phyloP scores from a whole-genome alignment of 2,797 vertebrate genomes.

The Gymnoscopelus braueri region DNA sequence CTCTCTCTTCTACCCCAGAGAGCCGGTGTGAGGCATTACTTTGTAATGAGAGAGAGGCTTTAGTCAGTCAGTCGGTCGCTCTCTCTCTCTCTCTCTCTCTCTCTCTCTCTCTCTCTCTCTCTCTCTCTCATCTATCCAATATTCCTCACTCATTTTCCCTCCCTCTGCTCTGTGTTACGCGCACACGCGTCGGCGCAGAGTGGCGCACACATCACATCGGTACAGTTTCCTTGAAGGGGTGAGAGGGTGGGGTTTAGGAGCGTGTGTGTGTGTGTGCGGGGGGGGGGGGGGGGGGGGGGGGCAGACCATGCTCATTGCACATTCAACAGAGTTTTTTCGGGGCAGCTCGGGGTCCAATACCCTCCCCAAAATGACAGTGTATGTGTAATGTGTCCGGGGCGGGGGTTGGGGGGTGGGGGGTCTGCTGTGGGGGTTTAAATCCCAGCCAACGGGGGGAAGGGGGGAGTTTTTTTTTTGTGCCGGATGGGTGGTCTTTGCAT shows the following conservation, averaged over 20 bases:
- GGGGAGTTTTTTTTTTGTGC: conserved; percentile 45
- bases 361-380: too few species aligned
- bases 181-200: conserved; percentile 40
- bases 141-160: conserved; percentile 27
- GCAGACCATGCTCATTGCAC: too few species aligned
- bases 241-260: too few species aligned
- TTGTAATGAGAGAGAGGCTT: conserved; percentile 44
- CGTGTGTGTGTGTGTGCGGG: conserved; percentile 63
- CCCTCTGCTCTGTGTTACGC: conserved; percentile 18
- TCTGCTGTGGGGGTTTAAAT: conserved; percentile 52
- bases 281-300: conserved; percentile 66
- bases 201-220: conserved; percentile 31
- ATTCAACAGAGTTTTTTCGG: too few species aligned
- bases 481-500: conserved; percentile 82
- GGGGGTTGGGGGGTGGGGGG: conserved; percentile 66
- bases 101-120: conserved; percentile 24
- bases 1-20: conserved; percentile 26
- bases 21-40: conserved; percentile 44
- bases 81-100: conserved; percentile 47
- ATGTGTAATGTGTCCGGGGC: conserved; percentile 63
- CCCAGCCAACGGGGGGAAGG: conserved; percentile 24
- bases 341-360: too few species aligned
- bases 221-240: conserved; percentile 51
- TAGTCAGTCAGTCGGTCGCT: conserved; percentile 51
- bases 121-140: not conserved